phyloP scores from a whole-genome alignment of 2,113 vertebrate genomes.

The Phalacrocorax brasilianus region DNA sequence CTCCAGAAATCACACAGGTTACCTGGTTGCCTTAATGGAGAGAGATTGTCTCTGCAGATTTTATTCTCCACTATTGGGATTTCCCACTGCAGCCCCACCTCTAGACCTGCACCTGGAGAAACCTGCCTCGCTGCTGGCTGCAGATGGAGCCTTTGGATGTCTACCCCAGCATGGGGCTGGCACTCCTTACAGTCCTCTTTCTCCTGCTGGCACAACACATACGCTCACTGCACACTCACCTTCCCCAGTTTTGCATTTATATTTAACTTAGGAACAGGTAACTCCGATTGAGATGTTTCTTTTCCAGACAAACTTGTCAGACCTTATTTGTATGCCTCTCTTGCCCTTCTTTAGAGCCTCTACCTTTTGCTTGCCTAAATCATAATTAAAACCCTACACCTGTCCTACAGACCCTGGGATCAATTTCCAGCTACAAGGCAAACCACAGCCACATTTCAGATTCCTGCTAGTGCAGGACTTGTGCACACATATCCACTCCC shows the following conservation, averaged over 20 bases:
- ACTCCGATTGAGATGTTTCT: background rate
- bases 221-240: background rate
- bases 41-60: background rate
- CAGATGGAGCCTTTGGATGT: background rate
- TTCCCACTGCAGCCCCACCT: background rate
- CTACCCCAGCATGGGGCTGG: background rate
- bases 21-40: background rate
- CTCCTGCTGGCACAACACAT: background rate
- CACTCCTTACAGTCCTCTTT: background rate
- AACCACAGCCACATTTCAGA: background rate
- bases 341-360: background rate
- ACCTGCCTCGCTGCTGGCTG: background rate
- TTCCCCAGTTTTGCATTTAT: background rate
- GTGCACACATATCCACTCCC: background rate
- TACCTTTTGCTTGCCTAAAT: background rate
- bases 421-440: background rate
- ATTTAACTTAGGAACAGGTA: background rate
- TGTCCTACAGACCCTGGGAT: background rate
- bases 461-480: background rate
- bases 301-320: constrained; percentile 13
- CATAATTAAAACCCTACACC: background rate
- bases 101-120: background rate
- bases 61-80: background rate
- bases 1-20: background rate
- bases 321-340: background rate